Evolutionary conservation across 2,888 invertebrate species (phyloP).

Genomic region (Chromoteleia sp.): DNA sequence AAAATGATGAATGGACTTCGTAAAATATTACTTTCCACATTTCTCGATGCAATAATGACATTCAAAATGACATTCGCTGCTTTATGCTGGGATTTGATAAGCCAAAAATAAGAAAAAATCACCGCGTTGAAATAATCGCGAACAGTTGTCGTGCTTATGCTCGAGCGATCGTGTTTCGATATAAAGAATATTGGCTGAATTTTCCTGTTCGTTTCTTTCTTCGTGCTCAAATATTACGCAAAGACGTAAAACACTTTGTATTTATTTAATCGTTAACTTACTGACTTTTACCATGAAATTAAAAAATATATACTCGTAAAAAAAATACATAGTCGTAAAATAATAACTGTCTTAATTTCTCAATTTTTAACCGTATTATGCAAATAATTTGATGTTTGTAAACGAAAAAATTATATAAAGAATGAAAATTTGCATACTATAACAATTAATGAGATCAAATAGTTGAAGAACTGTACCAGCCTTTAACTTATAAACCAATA

Average conservation of each 20-base stretch:
- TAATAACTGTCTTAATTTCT: no score
- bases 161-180: conserved; percentile 40
- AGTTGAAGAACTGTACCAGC: no score
- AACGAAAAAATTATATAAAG: no score
- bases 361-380: no score
- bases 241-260: conserved; percentile 15
- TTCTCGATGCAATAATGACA: conserved; percentile 47
- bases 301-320: no score
- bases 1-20: conserved; percentile 55
- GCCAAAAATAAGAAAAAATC: conserved; percentile 47
- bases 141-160: conserved; percentile 46
- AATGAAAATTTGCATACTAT: no score
- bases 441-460: no score
- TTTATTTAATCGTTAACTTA: conserved; percentile 20
- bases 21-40: conserved; percentile 58
- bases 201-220: conserved; percentile 25
- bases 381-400: no score
- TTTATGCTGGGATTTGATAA: conserved; percentile 51
- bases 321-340: no score
- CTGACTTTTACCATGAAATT: conserved; percentile 23
- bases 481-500: no score
- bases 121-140: conserved; percentile 42
- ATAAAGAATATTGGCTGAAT: conserved; percentile 38
- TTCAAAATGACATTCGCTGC: no score
- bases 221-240: conserved; percentile 30